Percentiles rank a stretch among this genome's conserved stretches.
These are phyloP conservation scores for Steromphala cineraria DNA, from an alignment of 2,888 invertebrate genomes.

Conservation along the genomic window DNA sequence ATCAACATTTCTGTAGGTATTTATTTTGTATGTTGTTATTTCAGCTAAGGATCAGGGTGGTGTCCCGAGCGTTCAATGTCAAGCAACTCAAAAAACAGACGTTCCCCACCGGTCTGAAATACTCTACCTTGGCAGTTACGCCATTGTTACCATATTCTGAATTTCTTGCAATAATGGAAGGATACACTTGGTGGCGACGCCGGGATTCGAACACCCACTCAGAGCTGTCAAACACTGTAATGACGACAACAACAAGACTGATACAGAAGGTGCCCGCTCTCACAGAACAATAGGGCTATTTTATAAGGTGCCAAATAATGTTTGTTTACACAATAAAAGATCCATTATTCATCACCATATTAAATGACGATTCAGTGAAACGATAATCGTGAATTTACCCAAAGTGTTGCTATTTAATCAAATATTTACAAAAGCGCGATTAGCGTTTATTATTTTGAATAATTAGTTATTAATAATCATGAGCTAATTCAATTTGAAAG, in stretches of 20 bases:
- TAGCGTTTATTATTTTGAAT: too few species aligned
- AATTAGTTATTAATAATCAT: too few species aligned
- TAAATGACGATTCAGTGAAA: too few species aligned
- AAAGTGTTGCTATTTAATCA: too few species aligned
- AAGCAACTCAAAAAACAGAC: neutral
- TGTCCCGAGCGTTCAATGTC: neutral
- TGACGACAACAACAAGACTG: neutral
- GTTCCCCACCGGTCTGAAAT: neutral
- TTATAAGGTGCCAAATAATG: neutral
- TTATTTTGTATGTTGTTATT: conserved; percentile 4
- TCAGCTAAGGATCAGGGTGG: neutral
- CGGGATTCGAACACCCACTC: neutral
- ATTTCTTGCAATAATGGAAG: neutral
- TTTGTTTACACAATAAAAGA: neutral
- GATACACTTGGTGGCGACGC: neutral
- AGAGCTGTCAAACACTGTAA: neutral
- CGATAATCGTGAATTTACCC: too few species aligned
- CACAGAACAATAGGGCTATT: neutral
- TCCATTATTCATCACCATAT: too few species aligned
- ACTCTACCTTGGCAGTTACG: neutral
- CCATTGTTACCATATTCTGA: neutral
- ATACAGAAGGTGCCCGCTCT: neutral
- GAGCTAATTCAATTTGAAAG: too few species aligned
- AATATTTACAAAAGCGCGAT: too few species aligned
- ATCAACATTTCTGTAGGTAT: conserved; percentile 8